These are phyloP conservation scores for Pachyramphus minor DNA, from an alignment of 2,113 vertebrate genomes.

Conservation along the genomic window DNA sequence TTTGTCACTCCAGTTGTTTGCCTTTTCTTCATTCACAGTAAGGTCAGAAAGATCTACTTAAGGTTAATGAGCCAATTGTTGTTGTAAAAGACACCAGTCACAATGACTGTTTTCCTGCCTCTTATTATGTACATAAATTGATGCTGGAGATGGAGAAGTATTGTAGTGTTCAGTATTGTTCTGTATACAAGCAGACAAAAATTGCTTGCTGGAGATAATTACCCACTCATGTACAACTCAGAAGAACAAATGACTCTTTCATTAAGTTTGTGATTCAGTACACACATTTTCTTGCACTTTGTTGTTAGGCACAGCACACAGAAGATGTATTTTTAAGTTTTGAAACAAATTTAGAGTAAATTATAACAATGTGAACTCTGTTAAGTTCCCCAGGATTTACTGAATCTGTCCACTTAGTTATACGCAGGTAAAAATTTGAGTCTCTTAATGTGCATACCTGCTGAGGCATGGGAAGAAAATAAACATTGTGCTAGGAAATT, in stretches of 20 bases:
- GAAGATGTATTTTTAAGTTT: not conserved
- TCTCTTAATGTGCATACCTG: not conserved
- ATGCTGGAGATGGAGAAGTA: constrained; percentile 28
- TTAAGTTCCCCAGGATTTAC: not conserved
- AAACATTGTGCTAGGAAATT: not conserved
- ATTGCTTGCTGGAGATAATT: constrained; percentile 49
- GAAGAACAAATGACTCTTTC: constrained; percentile 41
- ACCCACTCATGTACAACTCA: constrained; percentile 39
- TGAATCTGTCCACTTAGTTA: not conserved
- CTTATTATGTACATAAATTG: constrained; percentile 44
- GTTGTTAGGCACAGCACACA: not conserved
- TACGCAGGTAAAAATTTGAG: not conserved
- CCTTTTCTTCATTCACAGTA: not conserved
- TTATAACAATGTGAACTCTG: not conserved
- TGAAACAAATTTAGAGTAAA: constrained; percentile 1
- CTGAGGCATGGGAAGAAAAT: not conserved
- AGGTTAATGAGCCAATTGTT: constrained; percentile 61
- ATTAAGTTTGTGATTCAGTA: constrained; percentile 27
- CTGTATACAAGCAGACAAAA: constrained; percentile 23
- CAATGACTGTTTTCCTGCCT: constrained; percentile 32
- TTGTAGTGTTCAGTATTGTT: not conserved
- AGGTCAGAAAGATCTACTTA: constrained; percentile 46
- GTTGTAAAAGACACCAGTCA: constrained; percentile 25
- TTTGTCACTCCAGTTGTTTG: not conserved
- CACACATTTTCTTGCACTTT: not conserved